A percentile compares a stretch with the other conserved stretches of the same genome.
Evolutionary conservation across 2,888 invertebrate genomes (phyloP).

Genomic region (Eugnorisma glareosa): DNA sequence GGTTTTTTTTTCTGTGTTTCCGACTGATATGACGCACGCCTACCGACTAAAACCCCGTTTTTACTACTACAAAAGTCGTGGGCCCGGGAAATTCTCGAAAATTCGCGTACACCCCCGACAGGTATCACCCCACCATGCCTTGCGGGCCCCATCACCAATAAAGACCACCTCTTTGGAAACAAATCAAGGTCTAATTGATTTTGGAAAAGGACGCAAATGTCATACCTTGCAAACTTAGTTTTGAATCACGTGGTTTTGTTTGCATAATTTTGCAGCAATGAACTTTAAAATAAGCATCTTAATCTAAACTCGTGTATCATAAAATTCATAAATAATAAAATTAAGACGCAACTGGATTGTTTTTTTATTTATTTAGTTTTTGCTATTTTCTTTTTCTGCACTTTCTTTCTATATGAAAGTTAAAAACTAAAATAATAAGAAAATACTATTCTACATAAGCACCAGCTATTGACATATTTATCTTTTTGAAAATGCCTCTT

Average conservation of each 20-base stretch:
- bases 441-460: not conserved
- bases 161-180: not conserved
- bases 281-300: not conserved
- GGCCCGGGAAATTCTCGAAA: not conserved
- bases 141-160: not conserved
- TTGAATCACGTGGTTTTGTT: slow-evolving; percentile 7
- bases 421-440: not conserved
- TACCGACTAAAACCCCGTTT: too few species aligned
- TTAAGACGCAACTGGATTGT: not conserved
- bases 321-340: not conserved
- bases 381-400: not conserved
- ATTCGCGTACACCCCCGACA: too few species aligned
- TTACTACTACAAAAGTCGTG: not conserved
- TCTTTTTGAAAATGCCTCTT: not conserved
- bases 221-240: not conserved
- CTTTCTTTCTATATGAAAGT: not conserved
- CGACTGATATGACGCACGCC: too few species aligned
- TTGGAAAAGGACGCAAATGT: not conserved
- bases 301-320: not conserved
- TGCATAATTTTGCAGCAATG: slow-evolving; percentile 24
- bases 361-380: not conserved
- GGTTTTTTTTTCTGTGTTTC: too few species aligned
- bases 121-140: not conserved
- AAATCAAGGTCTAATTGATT: not conserved
- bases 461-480: not conserved